Evolutionary conservation across 2,797 vertebrate species (phyloP).

Genomic region (Astyanax mexicanus): DNA sequence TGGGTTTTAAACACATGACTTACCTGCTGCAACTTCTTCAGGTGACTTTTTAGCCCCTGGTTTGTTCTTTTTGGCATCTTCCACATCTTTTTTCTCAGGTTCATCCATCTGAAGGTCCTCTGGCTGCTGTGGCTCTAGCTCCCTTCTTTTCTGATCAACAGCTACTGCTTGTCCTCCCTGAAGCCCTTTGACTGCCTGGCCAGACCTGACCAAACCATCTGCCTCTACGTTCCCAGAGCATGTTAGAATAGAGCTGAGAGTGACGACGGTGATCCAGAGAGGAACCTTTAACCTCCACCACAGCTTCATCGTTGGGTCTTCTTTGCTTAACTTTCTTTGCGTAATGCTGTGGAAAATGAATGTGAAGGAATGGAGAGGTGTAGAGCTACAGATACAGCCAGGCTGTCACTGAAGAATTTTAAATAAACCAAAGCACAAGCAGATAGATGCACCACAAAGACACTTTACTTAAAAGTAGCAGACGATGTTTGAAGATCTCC

Average conservation of each 20-base stretch:
- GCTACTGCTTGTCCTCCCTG: conserved; percentile 7
- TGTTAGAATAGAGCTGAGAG: conserved; percentile 50
- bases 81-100: conserved; percentile 12
- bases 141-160: conserved; percentile 23
- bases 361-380: neutral
- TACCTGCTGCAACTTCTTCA: conserved; percentile 61
- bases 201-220: conserved; percentile 29
- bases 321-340: neutral
- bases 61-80: conserved; percentile 50
- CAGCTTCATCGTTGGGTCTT: conserved; percentile 39
- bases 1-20: too few species aligned
- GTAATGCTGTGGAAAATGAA: neutral
- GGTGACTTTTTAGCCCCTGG: conserved; percentile 56
- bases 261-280: conserved; percentile 45
- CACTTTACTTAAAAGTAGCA: conserved; percentile 9
- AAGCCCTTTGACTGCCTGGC: conserved; percentile 22
- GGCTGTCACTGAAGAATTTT: conserved; percentile 13
- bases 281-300: conserved; percentile 16
- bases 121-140: conserved; percentile 9
- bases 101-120: conserved; percentile 53
- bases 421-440: conserved; percentile 8
- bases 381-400: conserved; percentile 7
- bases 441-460: neutral
- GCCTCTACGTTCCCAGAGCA: conserved; percentile 23
- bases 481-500: conserved; percentile 1